A percentile compares a stretch with the other conserved stretches of the same genome.
Evolutionary conservation across 2,888 invertebrate genomes (phyloP).

Genomic region (Aspidapion aeneum): DNA sequence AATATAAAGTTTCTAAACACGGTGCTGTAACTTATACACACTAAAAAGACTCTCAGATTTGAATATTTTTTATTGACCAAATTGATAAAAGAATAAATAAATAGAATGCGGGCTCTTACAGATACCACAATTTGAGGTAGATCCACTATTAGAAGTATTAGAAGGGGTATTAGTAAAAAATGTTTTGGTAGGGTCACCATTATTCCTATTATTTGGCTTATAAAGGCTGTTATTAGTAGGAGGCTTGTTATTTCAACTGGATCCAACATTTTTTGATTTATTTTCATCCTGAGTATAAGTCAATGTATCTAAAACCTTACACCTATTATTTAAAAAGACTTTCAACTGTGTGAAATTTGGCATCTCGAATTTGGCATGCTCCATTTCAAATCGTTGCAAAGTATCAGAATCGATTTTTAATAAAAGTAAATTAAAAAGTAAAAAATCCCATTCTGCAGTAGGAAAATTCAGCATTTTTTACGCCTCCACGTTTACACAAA

Average conservation of each 20-base stretch:
- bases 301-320: background rate
- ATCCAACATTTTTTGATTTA: background rate
- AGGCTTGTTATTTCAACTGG: background rate
- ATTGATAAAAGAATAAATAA: too few relatives aligned
- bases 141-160: background rate
- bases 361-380: background rate
- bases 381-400: background rate
- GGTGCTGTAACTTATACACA: too few relatives aligned
- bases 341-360: background rate
- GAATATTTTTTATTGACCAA: too few relatives aligned
- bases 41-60: too few relatives aligned
- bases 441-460: background rate
- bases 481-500: background rate
- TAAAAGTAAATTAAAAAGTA: background rate
- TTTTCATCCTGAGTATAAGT: too few relatives aligned
- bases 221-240: background rate
- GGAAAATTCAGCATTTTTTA: background rate
- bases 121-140: background rate
- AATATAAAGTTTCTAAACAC: too few relatives aligned
- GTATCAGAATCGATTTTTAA: background rate
- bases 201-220: too few relatives aligned
- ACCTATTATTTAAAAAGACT: background rate
- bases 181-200: too few relatives aligned
- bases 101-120: background rate
- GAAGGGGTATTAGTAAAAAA: too few relatives aligned